Evolutionary conservation across 2,113 vertebrate species (phyloP).

Genomic region (Catharus minimus): DNA sequence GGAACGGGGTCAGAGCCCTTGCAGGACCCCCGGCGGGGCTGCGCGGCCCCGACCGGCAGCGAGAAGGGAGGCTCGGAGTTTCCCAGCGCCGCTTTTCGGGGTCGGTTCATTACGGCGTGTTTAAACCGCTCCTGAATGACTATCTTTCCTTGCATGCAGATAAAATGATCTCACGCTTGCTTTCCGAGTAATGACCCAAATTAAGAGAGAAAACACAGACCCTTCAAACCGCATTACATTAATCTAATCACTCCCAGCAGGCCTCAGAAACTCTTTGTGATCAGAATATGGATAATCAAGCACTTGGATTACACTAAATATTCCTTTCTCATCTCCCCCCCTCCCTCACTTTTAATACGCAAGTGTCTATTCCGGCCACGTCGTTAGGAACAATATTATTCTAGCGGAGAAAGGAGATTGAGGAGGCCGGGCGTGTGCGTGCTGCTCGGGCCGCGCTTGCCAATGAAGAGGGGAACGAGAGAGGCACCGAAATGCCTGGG

Average conservation of each 20-base stretch:
- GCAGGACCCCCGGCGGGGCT: not conserved
- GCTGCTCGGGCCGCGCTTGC: slow-evolving; percentile 76
- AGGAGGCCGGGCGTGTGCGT: slow-evolving; percentile 72
- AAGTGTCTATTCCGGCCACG: slow-evolving; percentile 87
- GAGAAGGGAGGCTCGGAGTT: not conserved
- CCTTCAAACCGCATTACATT: slow-evolving; percentile 92
- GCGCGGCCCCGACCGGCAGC: not conserved
- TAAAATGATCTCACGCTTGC: slow-evolving; percentile 89
- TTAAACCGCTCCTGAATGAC: slow-evolving; percentile 74
- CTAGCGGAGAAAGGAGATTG: slow-evolving; percentile 69
- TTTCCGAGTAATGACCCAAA: slow-evolving; percentile 91
- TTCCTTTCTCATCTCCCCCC: slow-evolving; percentile 69
- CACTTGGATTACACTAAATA: slow-evolving; percentile 82
- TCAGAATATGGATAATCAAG: slow-evolving; percentile 90
- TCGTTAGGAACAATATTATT: slow-evolving; percentile 85
- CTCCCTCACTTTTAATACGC: slow-evolving; percentile 79
- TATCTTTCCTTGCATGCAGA: slow-evolving; percentile 72
- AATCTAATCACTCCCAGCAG: slow-evolving; percentile 89
- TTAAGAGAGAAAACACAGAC: slow-evolving; percentile 91
- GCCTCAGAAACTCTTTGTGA: slow-evolving; percentile 83
- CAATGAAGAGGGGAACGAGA: slow-evolving; percentile 78
- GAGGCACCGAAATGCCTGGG: slow-evolving; percentile 55
- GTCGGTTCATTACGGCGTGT: slow-evolving; percentile 47
- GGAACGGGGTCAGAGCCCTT: not conserved
- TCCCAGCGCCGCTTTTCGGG: slow-evolving; percentile 17